Evolutionary conservation across 2,797 vertebrate species (phyloP).

Genomic region (Enoplosus armatus): DNA sequence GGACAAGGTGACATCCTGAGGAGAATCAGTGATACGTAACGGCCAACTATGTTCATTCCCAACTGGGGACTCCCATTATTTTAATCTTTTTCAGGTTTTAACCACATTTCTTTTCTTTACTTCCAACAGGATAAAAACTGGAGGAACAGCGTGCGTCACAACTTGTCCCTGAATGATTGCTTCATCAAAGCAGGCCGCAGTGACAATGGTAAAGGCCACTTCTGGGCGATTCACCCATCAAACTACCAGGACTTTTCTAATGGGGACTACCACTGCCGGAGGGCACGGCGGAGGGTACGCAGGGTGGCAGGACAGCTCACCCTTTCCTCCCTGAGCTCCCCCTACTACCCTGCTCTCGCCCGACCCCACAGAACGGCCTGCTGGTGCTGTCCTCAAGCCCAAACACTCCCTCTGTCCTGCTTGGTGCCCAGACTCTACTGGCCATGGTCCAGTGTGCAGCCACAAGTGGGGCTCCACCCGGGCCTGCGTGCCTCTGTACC

Average conservation of each 20-base stretch:
- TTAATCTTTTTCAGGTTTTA: constrained; percentile 18
- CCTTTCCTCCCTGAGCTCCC: constrained; percentile 29
- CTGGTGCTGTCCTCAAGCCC: constrained; percentile 78
- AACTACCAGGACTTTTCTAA: constrained; percentile 88
- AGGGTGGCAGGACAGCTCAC: constrained; percentile 72
- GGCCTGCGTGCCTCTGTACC: constrained; percentile 58
- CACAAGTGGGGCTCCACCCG: constrained; percentile 57
- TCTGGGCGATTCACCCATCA: constrained; percentile 89
- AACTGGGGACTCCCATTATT: constrained; percentile 27
- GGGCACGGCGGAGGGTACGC: constrained; percentile 84
- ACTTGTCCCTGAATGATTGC: constrained; percentile 90
- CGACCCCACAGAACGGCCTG: constrained; percentile 51
- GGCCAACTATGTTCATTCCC: constrained; percentile 39
- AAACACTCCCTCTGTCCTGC: constrained; percentile 61
- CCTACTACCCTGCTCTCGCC: constrained; percentile 55
- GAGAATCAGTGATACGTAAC: constrained; percentile 66
- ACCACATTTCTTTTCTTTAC: constrained; percentile 23
- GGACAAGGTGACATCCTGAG: constrained; percentile 62
- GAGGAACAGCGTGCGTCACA: constrained; percentile 91
- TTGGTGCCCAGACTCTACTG: constrained; percentile 78
- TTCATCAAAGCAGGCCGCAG: constrained; percentile 90
- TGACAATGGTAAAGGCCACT: constrained; percentile 90
- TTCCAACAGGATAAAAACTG: constrained; percentile 89
- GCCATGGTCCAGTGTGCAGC: constrained; percentile 76
- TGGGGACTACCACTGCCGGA: constrained; percentile 87